phyloP scores from a whole-genome alignment of 2,888 invertebrate species.

The Sialis fuliginosa region DNA sequence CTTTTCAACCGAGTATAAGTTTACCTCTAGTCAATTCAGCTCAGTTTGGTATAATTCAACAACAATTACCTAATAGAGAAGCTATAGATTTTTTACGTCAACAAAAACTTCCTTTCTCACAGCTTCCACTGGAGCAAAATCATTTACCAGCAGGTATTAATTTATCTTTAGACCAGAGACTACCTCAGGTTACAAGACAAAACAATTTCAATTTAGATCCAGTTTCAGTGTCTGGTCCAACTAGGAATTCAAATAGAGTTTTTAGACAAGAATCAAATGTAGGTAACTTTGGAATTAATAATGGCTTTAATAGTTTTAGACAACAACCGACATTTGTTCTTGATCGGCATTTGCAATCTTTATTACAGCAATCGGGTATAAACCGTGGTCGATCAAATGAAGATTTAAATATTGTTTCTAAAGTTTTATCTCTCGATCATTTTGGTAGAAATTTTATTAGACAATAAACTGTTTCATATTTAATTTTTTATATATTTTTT shows the following conservation, averaged over 20 bases:
- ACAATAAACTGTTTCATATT: no score
- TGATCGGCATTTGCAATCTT: conserved; percentile 41
- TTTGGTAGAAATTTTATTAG: conserved; percentile 13
- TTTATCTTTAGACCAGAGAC: conserved; percentile 19
- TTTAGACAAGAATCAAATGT: conserved; percentile 20
- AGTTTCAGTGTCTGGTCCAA: neutral
- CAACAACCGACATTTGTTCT: conserved; percentile 16
- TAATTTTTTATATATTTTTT: no score
- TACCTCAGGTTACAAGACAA: neutral
- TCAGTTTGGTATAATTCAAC: conserved; percentile 16
- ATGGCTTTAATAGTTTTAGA: conserved; percentile 12
- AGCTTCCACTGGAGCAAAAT: conserved; percentile 30
- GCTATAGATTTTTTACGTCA: conserved; percentile 26
- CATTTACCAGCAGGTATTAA: conserved; percentile 26
- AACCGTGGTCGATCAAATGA: conserved; percentile 37
- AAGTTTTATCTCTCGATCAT: conserved; percentile 64
- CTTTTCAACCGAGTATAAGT: conserved; percentile 30
- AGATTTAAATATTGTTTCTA: conserved; percentile 65
- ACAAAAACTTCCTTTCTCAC: conserved; percentile 27
- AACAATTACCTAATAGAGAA: conserved; percentile 38
- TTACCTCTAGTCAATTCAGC: no score
- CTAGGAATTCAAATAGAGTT: neutral
- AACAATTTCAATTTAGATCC: neutral
- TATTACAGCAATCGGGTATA: conserved; percentile 47
- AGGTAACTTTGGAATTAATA: conserved; percentile 16